Evolutionary conservation across 2,888 invertebrate genomes (phyloP).

Genomic region (Pseudococcus jackbeardsleyi): DNA sequence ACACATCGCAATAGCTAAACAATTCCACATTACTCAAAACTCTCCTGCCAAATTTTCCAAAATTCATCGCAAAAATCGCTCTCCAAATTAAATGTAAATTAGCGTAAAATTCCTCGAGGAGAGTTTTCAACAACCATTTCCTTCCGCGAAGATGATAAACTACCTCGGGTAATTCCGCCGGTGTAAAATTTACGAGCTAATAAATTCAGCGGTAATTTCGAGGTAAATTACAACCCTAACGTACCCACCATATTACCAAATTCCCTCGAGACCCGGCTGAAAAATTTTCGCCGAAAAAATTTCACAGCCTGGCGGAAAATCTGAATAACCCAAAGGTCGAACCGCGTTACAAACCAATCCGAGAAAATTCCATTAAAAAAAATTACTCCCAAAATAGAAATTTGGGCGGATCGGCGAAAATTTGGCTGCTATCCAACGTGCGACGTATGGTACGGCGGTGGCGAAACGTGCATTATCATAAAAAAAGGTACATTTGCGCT

Average conservation of each 20-base stretch:
- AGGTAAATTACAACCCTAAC: neutral
- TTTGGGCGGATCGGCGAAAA: neutral
- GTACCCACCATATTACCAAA: neutral
- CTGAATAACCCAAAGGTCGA: conserved; percentile 27
- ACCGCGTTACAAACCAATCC: neutral
- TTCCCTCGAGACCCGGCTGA: neutral
- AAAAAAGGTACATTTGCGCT: conserved; percentile 28
- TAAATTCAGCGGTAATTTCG: conserved; percentile 9
- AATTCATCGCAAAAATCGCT: neutral
- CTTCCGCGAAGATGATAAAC: neutral
- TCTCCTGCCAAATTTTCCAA: too few relatives aligned
- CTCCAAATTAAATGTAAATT: neutral
- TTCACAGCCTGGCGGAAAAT: neutral
- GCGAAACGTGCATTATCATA: conserved; percentile 18
- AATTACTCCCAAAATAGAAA: conserved; percentile 14
- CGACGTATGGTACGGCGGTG: neutral
- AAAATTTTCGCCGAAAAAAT: conserved; percentile 2
- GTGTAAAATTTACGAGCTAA: neutral
- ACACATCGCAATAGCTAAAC: too few relatives aligned
- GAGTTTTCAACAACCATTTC: neutral
- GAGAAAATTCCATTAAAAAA: conserved; percentile 17
- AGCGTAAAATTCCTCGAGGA: neutral
- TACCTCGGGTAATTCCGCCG: neutral
- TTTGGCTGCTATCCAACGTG: neutral
- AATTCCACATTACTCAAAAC: too few relatives aligned